Evolutionary conservation across 2,113 vertebrate species (phyloP).

Genomic region (Vulpes ferrilata): DNA sequence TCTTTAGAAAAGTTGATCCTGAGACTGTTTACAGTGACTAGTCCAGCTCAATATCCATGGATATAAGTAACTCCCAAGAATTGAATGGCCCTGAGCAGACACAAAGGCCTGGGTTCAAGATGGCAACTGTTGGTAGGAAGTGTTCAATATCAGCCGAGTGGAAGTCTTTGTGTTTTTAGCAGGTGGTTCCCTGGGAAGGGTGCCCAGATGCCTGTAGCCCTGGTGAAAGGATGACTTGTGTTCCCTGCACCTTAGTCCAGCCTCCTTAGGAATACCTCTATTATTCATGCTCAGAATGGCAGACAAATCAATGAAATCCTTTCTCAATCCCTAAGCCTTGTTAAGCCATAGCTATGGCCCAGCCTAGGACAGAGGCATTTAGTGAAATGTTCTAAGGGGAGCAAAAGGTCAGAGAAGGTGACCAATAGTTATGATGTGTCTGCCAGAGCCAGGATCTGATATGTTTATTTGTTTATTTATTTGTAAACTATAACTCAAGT

Average conservation of each 20-base stretch:
- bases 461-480: slow-evolving; percentile 24
- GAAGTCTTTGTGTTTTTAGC: slow-evolving; percentile 25
- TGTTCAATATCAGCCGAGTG: not conserved
- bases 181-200: slow-evolving; percentile 13
- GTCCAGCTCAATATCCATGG: not conserved
- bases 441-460: not conserved
- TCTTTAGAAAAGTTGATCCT: not conserved
- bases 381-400: not conserved
- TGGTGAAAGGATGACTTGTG: slow-evolving; percentile 47
- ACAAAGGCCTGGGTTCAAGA: slow-evolving; percentile 38
- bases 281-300: not conserved
- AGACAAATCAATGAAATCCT: slow-evolving; percentile 57
- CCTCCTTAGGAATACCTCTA: not conserved
- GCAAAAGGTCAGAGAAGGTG: not conserved
- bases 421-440: not conserved
- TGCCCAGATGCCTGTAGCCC: slow-evolving; percentile 37
- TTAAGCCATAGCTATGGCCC: not conserved
- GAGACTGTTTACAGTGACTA: not conserved
- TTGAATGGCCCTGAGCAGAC: slow-evolving; percentile 10
- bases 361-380: not conserved
- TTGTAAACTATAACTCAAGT: slow-evolving; percentile 11
- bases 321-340: not conserved
- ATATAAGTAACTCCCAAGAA: not conserved
- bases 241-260: not conserved
- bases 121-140: slow-evolving; percentile 33